Evolutionary conservation across 2,113 vertebrate genomes (phyloP).

Genomic region (Mormyrus lacerda): DNA sequence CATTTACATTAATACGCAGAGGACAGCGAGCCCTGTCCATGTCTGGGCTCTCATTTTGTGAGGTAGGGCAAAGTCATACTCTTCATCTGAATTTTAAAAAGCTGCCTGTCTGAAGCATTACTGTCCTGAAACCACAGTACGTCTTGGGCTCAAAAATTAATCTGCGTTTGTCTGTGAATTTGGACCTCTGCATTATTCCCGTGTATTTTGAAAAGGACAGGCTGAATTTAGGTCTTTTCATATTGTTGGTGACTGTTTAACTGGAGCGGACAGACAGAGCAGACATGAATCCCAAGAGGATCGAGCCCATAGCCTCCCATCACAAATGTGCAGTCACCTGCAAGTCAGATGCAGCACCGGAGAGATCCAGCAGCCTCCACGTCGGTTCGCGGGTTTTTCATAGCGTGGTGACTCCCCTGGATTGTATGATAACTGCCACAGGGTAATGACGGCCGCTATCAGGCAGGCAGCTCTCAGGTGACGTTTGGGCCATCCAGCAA

Average conservation of each 20-base stretch:
- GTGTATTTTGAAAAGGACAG: neutral
- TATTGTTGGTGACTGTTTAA: neutral
- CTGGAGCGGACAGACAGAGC: neutral
- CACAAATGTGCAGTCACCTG: neutral
- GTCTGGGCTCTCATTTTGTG: neutral
- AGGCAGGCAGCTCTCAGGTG: neutral
- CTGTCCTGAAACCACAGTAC: neutral
- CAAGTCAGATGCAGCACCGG: neutral
- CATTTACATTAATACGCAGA: neutral
- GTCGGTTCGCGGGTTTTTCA: neutral
- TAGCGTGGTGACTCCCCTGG: neutral
- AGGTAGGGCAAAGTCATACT: neutral
- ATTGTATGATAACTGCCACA: neutral
- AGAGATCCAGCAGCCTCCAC: neutral
- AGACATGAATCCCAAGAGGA: neutral
- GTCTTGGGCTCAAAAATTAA: neutral
- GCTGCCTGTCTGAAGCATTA: neutral
- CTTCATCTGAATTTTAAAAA: slow-evolving; percentile 9
- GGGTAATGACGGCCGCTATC: neutral
- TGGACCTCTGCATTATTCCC: neutral
- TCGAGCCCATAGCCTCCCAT: neutral
- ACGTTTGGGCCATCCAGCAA: neutral
- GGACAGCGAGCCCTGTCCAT: neutral
- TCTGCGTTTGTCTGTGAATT: neutral
- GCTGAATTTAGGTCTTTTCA: neutral